Percentiles rank a stretch among this genome's conserved stretches.
Conservation (phyloP, 2,113 vertebrate species). For the Hemibagrus wyckioides region DNA sequence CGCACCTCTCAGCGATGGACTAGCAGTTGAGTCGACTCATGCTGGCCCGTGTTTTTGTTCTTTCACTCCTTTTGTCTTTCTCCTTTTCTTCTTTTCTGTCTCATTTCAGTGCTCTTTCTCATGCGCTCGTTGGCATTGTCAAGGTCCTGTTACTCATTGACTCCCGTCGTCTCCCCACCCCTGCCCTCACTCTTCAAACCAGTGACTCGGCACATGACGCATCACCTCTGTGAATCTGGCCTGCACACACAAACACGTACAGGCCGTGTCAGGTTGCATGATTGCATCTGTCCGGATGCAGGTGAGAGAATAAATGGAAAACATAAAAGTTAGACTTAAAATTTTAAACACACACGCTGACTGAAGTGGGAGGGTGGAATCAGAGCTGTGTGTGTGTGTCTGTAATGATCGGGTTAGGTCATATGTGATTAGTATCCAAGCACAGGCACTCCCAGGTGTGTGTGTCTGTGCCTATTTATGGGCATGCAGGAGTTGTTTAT, state of each 20-base stretch:
- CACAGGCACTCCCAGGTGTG: constrained; percentile 23
- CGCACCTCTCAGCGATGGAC: background rate
- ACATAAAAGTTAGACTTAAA: background rate
- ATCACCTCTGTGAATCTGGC: constrained; percentile 11
- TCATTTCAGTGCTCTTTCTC: constrained; percentile 48
- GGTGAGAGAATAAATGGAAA: background rate
- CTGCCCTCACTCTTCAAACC: background rate
- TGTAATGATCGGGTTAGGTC: constrained; percentile 21
- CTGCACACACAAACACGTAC: constrained; percentile 2
- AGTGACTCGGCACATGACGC: constrained; percentile 39
- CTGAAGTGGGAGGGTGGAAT: background rate
- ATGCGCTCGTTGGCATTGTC: constrained; percentile 50
- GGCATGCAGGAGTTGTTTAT: constrained; percentile 31
- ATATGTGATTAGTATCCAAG: constrained; percentile 30
- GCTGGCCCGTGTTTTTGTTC: constrained; percentile 41
- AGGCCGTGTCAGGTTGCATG: background rate
- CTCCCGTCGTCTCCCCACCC: constrained; percentile 11
- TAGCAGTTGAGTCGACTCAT: constrained; percentile 51
- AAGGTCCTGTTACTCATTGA: constrained; percentile 54
- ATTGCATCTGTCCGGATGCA: constrained; percentile 26
- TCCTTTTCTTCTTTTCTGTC: constrained; percentile 36
- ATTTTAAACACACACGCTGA: background rate
- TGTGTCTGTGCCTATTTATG: constrained; percentile 25
- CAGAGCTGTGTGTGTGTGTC: background rate
- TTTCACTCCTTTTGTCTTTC: constrained; percentile 13